Evolutionary conservation across 1,140 invertebrate species (phyloP), one percentile per base, ranked within the genome.

Genomic region (Oncopeltus fasciatus): DNA sequence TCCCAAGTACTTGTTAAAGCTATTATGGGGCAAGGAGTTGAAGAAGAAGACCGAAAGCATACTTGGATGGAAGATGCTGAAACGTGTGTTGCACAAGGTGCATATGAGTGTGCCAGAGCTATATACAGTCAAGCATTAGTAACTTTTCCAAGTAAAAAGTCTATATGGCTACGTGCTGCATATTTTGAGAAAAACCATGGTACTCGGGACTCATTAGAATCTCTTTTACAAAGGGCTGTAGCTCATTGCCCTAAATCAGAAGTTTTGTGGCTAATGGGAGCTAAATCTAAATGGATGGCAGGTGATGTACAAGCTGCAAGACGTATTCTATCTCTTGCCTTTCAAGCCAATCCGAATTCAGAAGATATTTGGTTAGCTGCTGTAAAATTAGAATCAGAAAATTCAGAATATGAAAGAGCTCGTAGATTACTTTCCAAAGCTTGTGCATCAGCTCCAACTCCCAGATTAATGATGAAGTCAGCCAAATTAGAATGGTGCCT

Each of bases 321-420:
- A 74, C 88, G 89, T 57, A 97, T 98, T 70, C 76, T 95, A 5
- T 90, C 90, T 0, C 71, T 92, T 2, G 92, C 92, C 60, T 95
- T 95, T 72, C 87, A 94, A 77, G 92, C 95, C 0, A 99, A 99
- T 80, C 94, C 95, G 0, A 98, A 99, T 76, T 97, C 92, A 1
- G 96, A 99, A 76, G 94, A 99, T 74, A 99, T 99, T 77, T 99
- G 96, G 96, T 80, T 99, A 70, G 97, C 97, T 66, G 97, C 97
- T 46, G 95, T 99, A 0, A 99, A 99, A 74, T 74, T 99, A 33
- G 97, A 99, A 74, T 95, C 91, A 27, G 96, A 99, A 76, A 99
- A 99, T 75, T 87, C 90, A 29, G 95, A 99, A 75, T 98, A 95
- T 72, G 92, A 98, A 68, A 78, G 95, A 72, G 95, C 97, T 0